These are phyloP conservation scores for Butastur rufipennis DNA, from an alignment of 2,113 vertebrate species.

Conservation along the genomic window DNA sequence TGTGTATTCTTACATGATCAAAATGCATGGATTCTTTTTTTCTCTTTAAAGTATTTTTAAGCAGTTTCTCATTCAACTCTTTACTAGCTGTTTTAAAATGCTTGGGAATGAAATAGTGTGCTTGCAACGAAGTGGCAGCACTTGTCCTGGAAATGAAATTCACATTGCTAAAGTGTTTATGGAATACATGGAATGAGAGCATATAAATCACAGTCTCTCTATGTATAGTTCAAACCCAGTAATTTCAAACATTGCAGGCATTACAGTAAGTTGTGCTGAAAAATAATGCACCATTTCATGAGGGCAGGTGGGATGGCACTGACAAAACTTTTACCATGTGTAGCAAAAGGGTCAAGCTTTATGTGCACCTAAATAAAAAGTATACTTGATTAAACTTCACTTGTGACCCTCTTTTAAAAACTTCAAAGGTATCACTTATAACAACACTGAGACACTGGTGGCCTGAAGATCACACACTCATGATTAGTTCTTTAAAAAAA, in stretches of 20 bases:
- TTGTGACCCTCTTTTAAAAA: not conserved
- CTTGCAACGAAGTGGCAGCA: constrained; percentile 1
- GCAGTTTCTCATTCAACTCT: not conserved
- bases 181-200: not conserved
- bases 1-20: not conserved
- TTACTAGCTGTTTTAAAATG: constrained; percentile 28
- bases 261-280: not conserved
- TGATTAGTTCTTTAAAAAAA: not conserved
- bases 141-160: constrained; percentile 37
- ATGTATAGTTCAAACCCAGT: not conserved
- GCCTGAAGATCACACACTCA: not conserved
- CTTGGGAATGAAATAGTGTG: not conserved
- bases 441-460: not conserved
- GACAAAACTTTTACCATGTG: not conserved
- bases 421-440: not conserved
- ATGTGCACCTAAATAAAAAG: not conserved
- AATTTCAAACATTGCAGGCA: not conserved
- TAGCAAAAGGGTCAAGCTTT: constrained; percentile 20
- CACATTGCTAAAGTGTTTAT: constrained; percentile 50
- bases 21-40: not conserved
- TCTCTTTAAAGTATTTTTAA: not conserved
- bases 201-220: not conserved
- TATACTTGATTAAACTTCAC: not conserved
- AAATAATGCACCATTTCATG: not conserved
- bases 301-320: not conserved